Base-by-base conservation (phyloP, 92 coral and sea anemone species). In the Umimayanthus chanpuru region DNA sequence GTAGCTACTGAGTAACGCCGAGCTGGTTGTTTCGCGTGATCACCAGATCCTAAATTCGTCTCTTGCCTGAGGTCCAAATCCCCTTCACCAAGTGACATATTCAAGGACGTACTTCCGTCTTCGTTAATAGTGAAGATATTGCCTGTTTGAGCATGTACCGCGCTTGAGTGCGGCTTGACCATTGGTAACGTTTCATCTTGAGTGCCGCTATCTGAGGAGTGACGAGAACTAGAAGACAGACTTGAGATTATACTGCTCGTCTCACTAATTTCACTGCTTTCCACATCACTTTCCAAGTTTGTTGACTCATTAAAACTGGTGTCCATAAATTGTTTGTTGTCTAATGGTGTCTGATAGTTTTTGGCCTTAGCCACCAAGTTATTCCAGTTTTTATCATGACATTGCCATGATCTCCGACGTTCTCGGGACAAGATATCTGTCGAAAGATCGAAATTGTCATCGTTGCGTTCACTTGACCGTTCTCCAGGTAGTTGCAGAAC, bases 181-280 rank as follows among this genome's bases (percentile, higher is more conserved):
- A 4, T 18, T 10, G 29, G 10, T 39, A 73, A n/a, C 1, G 55
- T 43, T 28, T 83, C 87, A 10, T 83, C 87, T 68, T 68, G 87
- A n/a, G 67, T 85, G 65, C 90, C 89, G 65, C 90, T 88, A 80
- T 85, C 89, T 67, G 89, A 84, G 11, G 94, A 89, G 80, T 89
- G 92, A 75, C 81, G 78, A 6, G 94, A 92, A 25, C 91, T 79
- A 89, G 64, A 90, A 7, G 91, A 83, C 39, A 93, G 68, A 85
- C 77, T 85, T 21, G 93, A 91, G 5, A 90, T 88, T 23, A 88
- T 81, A 66, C 93, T 91, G 89, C 91, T 88, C 3, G 87, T 73
- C 55, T 91, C 93, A 70, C 93, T 85, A 6, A 85, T 29, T 73
- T 76, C 93, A 20, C 53, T 73, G 65, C 50, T 76, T 28, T 91